Evolutionary conservation across 2,888 invertebrate genomes (phyloP).

Genomic region (Anthoptus insignis): DNA sequence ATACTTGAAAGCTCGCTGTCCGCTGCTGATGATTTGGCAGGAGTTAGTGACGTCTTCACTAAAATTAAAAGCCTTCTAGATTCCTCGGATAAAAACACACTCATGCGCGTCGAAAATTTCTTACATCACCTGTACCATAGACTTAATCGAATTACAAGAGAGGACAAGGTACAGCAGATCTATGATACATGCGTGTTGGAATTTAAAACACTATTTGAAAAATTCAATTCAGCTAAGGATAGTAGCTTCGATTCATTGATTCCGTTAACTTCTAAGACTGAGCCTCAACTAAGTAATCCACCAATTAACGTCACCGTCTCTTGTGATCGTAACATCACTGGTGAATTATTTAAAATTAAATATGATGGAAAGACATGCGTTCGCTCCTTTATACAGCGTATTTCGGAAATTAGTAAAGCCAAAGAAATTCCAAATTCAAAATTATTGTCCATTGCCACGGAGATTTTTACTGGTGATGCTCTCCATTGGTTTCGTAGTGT

Average conservation of each 20-base stretch:
- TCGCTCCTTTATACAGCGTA: constrained; percentile 8
- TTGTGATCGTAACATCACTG: constrained; percentile 6
- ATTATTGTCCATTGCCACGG: not conserved
- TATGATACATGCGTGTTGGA: not conserved
- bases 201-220: constrained; percentile 1
- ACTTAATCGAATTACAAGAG: not conserved
- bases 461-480: not conserved
- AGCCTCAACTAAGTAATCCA: not conserved
- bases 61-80: not conserved
- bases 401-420: not conserved
- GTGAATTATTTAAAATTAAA: constrained; percentile 21
- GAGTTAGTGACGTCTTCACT: not conserved
- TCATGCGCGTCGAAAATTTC: not conserved
- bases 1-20: not conserved
- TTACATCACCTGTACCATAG: not conserved
- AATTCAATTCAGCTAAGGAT: not conserved
- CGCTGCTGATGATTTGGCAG: not conserved
- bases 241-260: not conserved
- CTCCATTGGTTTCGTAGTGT: not conserved
- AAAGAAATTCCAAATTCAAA: not conserved
- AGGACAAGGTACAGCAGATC: not conserved
- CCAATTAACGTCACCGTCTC: not conserved
- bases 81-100: not conserved
- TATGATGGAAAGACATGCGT: not conserved
- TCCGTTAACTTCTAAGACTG: not conserved